Conservation (phyloP, 2,113 vertebrate genomes). For the Otolemur garnettii region DNA sequence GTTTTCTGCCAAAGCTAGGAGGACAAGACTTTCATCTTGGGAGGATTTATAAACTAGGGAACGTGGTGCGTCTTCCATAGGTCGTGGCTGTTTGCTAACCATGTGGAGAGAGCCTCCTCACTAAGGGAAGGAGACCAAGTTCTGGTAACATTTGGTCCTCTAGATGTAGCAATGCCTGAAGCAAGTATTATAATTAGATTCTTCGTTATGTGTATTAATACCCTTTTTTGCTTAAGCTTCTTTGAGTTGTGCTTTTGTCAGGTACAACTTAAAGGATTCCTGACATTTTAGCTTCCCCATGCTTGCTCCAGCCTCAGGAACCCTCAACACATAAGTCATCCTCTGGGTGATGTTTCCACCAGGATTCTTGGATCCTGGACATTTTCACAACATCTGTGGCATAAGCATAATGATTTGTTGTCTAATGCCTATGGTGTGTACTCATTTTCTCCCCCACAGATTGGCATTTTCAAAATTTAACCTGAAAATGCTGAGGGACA, state of each 20-base stretch:
- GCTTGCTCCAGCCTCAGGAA: background rate
- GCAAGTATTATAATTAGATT: background rate
- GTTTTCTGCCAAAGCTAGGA: background rate
- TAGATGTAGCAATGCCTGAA: constrained; percentile 4
- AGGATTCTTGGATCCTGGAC: background rate
- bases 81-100: background rate
- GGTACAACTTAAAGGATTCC: background rate
- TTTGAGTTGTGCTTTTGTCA: background rate
- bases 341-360: background rate
- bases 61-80: background rate
- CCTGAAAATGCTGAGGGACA: background rate
- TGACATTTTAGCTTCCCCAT: background rate
- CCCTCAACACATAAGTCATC: background rate
- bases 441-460: background rate
- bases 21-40: background rate
- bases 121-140: background rate
- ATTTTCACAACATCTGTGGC: background rate
- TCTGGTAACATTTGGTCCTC: background rate
- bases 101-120: background rate
- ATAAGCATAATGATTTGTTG: background rate
- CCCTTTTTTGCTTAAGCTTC: background rate
- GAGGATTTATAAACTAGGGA: constrained; percentile 13
- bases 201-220: background rate
- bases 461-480: constrained; percentile 49
- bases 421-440: background rate